These are phyloP conservation scores for Stenurella melanura DNA, from an alignment of 2,888 invertebrate genomes.

Conservation along the genomic window DNA sequence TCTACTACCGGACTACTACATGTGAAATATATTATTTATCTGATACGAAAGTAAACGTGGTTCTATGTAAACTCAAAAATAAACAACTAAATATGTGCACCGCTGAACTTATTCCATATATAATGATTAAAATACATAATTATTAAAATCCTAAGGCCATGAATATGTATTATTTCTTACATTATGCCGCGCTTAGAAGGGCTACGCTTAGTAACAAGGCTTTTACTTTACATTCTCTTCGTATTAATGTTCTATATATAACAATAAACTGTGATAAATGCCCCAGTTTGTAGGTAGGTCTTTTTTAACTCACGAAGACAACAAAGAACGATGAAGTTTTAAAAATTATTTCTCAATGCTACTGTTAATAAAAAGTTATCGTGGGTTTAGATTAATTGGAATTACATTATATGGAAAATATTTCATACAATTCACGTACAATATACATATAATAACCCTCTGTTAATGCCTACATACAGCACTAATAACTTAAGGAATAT, in stretches of 20 bases:
- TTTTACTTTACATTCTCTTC: conserved; percentile 35
- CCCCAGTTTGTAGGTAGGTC: conserved; percentile 14
- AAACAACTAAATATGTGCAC: not conserved
- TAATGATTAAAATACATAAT: not conserved
- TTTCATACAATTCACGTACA: too few relatives aligned
- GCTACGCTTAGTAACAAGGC: conserved; percentile 12
- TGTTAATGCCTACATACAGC: too few relatives aligned
- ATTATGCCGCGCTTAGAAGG: conserved; percentile 20
- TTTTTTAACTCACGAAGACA: not conserved
- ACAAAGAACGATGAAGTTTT: not conserved
- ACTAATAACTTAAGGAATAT: too few relatives aligned
- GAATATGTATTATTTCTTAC: conserved; percentile 9
- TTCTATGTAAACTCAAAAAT: not conserved
- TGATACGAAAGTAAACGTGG: too few relatives aligned
- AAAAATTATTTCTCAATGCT: not conserved
- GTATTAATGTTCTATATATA: conserved; percentile 18
- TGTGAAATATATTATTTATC: too few relatives aligned
- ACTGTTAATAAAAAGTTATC: too few relatives aligned
- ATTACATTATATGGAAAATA: too few relatives aligned
- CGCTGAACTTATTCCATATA: not conserved
- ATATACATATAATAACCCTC: too few relatives aligned
- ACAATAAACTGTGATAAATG: conserved; percentile 11
- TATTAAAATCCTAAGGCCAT: conserved; percentile 12
- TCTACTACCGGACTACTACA: too few relatives aligned
- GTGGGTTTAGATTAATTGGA: too few relatives aligned